Evolutionary conservation across 1,140 invertebrate genomes (phyloP), one percentile per base, ranked within the genome.

Genomic region (Campoletis sonorensis): DNA sequence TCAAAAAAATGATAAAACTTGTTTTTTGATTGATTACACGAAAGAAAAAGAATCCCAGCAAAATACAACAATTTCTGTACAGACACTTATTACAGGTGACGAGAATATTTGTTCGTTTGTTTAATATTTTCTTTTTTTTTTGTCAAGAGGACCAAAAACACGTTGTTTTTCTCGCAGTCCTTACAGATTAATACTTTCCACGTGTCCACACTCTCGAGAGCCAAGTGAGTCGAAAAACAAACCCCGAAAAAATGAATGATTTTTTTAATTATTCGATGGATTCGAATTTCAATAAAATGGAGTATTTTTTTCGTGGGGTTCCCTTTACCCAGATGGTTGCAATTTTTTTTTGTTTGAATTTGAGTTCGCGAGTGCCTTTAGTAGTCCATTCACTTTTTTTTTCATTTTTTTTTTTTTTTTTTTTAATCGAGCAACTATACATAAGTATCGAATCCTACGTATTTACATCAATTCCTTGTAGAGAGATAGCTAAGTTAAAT

Each of bases 391-490:
- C 54, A 58, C 21, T 5, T 23, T 27, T 67, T 67, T 4, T 27
- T 27, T 30, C 10, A 58, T 10, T 5, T 23, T 27, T 67, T 67
- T 4, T 27, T 27, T 30, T 15, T 5, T 23, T 27, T 67, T 67
- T 4, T 27, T 27, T 30, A 2, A 67, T 67, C 23, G 58, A 23
- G 49, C 68, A 30, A 78, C 75, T 70, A 81, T 81, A 45, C 13
- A 45, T 45, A 45, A 82, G 82, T 86, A 87, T 73, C 79, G 79
- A 85, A 79, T 82, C 51, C 83, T 87, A 88, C 61, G 79, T 89
- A 89, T 89, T 80, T 89, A 89, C 87, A 89, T 89, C 88, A 89
- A 89, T 89, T 89, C 88, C 88, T 89, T 88, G 85, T 85, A 87
- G 85, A 88, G 85, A 88, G 85, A 88, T 87, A 87, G 83, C 83